Evolutionary conservation across 2,888 invertebrate species (phyloP).

Genomic region (Sphecodes monilicornis): DNA sequence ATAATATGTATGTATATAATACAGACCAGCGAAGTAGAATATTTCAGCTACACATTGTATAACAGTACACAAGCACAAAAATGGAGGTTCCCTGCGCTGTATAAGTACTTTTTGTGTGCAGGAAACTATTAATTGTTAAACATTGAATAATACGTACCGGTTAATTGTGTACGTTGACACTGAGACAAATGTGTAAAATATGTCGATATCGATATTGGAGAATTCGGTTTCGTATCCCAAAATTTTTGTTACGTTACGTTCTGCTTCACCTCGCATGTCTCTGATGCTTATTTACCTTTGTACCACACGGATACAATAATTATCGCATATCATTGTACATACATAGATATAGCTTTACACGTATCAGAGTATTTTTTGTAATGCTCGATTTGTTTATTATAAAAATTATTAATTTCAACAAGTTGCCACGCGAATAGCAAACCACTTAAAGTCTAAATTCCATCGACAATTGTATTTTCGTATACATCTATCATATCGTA

Average conservation of each 20-base stretch:
- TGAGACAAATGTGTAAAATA: neutral
- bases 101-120: neutral
- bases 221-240: too few relatives aligned
- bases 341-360: neutral
- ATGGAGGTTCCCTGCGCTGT: neutral
- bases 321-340: neutral
- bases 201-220: neutral
- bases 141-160: neutral
- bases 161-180: slow-evolving; percentile 4
- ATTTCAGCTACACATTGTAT: neutral
- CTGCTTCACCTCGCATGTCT: neutral
- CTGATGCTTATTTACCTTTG: neutral
- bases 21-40: too few relatives aligned
- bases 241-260: neutral
- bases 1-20: too few relatives aligned
- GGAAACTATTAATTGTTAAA: neutral
- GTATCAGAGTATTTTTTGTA: neutral
- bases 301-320: neutral
- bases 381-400: neutral
- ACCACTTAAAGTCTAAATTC: neutral
- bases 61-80: neutral
- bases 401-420: neutral
- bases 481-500: neutral
- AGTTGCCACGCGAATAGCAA: neutral
- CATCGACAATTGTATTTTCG: neutral